Evolutionary conservation across 2,888 invertebrate species (phyloP), one percentile per base, ranked within the genome.

Genomic region (Zelleria hepariella): DNA sequence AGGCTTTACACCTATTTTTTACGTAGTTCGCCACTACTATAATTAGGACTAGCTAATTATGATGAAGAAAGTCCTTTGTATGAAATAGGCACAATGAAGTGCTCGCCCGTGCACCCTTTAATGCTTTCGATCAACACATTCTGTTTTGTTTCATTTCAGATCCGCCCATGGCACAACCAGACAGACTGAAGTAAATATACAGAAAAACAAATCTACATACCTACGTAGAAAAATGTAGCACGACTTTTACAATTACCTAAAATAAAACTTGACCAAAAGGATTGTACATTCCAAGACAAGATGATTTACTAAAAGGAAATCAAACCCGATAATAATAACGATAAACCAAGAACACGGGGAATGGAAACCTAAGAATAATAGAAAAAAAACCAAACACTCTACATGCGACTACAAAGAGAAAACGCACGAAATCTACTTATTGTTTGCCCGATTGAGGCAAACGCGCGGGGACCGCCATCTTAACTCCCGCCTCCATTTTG

Each of bases 391-490:
- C 8, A 10, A 5, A 32, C 7, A 32, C 15, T 10, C 15, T 2
- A 4, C 10, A 15, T 4, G 32, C 32, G 32, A 15, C 10, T 15
- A 47, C 6, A 42, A 15, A 25, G 23, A 10, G 7, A 54, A 8
- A 21, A 55, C 32, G 27, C 32, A 18, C 27, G 20, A 42, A 55
- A 55, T 2, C 26, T n/a, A n/a, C n/a, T n/a, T n/a, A n/a, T n/a
- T n/a, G n/a, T n/a, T n/a, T n/a, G n/a, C n/a, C n/a, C n/a, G n/a
- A n/a, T n/a, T n/a, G 8, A 15, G 23, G n/a, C 66, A 65, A 65
- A 56, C 60, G 61, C 15, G 32, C 61, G 61, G 65, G 64, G 60
- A 65, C 64, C 58, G 62, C 63, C 61, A 63, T 61, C 21, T 59
- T 59, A 55, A 18, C 42, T 42, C 53, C 55, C 27, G 49, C 62